Evolutionary conservation across 2,888 invertebrate genomes (phyloP), one percentile per base, ranked within the genome.

Genomic region (Tupiocoris notatus): DNA sequence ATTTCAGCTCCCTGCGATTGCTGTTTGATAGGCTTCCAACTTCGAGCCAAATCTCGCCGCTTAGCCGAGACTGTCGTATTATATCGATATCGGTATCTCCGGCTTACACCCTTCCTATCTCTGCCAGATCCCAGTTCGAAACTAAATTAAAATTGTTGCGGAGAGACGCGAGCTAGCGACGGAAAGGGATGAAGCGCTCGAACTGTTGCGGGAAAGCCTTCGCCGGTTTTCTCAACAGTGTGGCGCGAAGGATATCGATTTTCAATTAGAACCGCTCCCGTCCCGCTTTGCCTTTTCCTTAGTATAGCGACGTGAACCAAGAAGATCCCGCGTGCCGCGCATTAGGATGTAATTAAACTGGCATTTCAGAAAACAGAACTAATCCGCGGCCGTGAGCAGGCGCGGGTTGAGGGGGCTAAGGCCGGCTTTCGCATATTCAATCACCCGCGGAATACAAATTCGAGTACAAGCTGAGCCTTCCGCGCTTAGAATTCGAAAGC

Each of bases 341-440:
- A 78, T 78, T 78, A 78, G 76, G 58, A 61, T 74, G 74, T 78
- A 78, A 78, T 78, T 78, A 78, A 77, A 78, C 77, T 78, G 68
- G 57, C 78, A 74, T 78, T 78, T 78, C 66, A 78, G 78, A 78
- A 78, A 78, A 75, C 61, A 75, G 59, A 39, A 65, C 75, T 75
- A 75, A 75, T 75, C 75, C 75, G 24, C 25, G 6, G 3, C 39
- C 39, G 3, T 12, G 17, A 39, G 39, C 39, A 39, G 39, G 39
- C 39, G n/a, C n/a, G 39, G 39, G 39, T 12, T 12, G 39, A 39
- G 39, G 3, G 3, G 6, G 3, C 39, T 3, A 39, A 39, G 39
- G 39, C 39, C 39, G 39, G 39, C 39, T 39, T 39, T 39, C 39
- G 39, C 39, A 39, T 39, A 39, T 39, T 39, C 39, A 12, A 39